phyloP scores from a whole-genome alignment of 2,113 vertebrate genomes.

The Ptychochromis oligacanthus region DNA sequence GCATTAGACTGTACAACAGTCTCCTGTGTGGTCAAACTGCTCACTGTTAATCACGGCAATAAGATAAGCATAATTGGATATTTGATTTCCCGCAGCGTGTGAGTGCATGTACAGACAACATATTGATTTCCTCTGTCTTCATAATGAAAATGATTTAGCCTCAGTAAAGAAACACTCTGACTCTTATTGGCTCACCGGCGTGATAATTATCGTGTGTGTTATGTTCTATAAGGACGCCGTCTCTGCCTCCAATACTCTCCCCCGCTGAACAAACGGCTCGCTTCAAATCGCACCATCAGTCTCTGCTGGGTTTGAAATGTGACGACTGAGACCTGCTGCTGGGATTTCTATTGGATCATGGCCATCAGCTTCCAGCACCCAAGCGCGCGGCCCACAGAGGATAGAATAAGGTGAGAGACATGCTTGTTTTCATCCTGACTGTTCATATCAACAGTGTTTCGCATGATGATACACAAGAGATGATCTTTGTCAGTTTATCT shows the following conservation, averaged over 20 bases:
- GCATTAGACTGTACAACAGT: background rate
- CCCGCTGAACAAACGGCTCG: slow-evolving; percentile 41
- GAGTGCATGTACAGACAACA: slow-evolving; percentile 59
- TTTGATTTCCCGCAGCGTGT: slow-evolving; percentile 53
- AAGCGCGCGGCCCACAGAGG: background rate
- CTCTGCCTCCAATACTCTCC: slow-evolving; percentile 19
- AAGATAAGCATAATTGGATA: slow-evolving; percentile 70
- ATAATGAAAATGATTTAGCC: slow-evolving; percentile 71
- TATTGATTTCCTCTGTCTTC: slow-evolving; percentile 69
- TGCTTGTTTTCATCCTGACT: background rate
- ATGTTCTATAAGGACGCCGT: slow-evolving; percentile 6
- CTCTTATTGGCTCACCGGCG: slow-evolving; percentile 36
- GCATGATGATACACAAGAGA: background rate
- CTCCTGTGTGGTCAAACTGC: slow-evolving; percentile 50
- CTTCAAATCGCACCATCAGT: slow-evolving; percentile 39
- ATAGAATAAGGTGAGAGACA: background rate
- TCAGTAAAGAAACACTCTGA: slow-evolving; percentile 42
- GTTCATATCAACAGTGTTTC: background rate
- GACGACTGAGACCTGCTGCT: slow-evolving; percentile 52
- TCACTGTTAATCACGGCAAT: slow-evolving; percentile 59
- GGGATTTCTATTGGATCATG: slow-evolving; percentile 66
- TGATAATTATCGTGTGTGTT: slow-evolving; percentile 50
- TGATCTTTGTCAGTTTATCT: background rate
- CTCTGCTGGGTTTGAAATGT: slow-evolving; percentile 63
- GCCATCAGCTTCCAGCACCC: slow-evolving; percentile 42